These are phyloP conservation scores for Acomys russatus DNA, from an alignment of 2,797 vertebrate species.

Conservation along the genomic window DNA sequence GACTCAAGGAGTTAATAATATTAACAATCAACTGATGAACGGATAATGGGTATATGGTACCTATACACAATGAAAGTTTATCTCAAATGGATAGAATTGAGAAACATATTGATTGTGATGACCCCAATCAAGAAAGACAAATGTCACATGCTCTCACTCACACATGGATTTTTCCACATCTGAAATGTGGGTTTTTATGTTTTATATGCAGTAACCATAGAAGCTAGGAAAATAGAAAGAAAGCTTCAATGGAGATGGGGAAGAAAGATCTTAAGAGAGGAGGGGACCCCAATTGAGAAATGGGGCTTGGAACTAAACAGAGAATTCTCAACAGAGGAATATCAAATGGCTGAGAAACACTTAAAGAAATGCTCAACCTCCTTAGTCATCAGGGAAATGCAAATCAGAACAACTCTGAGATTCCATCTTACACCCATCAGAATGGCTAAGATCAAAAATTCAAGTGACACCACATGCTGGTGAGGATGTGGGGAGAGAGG, in stretches of 20 bases:
- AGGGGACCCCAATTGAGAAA: too few species aligned
- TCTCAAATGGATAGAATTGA: background rate
- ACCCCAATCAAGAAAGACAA: background rate
- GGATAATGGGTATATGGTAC: background rate
- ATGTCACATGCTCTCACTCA: background rate
- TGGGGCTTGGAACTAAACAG: too few species aligned
- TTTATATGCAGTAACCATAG: background rate
- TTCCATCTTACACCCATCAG: too few species aligned
- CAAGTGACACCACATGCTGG: too few species aligned
- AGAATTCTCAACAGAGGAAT: too few species aligned
- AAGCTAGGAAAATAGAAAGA: background rate
- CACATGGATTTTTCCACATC: background rate
- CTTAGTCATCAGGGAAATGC: too few species aligned
- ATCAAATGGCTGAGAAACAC: too few species aligned
- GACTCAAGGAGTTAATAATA: background rate
- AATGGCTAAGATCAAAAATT: too few species aligned
- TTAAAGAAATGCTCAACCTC: too few species aligned
- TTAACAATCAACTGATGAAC: background rate
- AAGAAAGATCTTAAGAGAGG: background rate
- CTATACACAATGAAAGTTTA: background rate
- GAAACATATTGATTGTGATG: background rate
- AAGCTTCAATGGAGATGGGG: background rate
- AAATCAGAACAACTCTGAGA: too few species aligned
- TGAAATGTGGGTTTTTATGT: background rate
- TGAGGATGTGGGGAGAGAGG: too few species aligned